Evolutionary conservation across 2,113 vertebrate genomes (phyloP).

Genomic region (Callionymus lyra): DNA sequence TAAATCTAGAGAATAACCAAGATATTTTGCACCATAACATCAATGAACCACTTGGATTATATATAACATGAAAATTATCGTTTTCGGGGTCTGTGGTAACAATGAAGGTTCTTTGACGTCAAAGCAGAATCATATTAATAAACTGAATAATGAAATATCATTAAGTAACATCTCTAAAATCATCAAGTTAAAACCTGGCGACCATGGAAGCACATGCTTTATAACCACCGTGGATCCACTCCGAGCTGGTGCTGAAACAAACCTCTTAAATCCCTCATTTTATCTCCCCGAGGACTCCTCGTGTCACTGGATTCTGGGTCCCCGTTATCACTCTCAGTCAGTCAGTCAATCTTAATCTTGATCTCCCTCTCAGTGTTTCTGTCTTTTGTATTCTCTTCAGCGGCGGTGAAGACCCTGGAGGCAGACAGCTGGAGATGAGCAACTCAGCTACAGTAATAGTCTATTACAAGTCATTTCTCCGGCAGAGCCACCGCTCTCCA

Average conservation of each 20-base stretch:
- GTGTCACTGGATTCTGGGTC: constrained; percentile 9
- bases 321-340: constrained; percentile 15
- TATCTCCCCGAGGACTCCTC: constrained; percentile 14
- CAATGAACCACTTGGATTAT: too few species aligned
- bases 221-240: too few species aligned
- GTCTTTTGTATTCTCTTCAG: constrained; percentile 21
- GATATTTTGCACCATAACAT: too few species aligned
- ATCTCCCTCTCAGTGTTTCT: neutral
- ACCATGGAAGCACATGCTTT: too few species aligned
- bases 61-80: too few species aligned
- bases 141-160: too few species aligned
- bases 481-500: constrained; percentile 16
- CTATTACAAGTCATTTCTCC: constrained; percentile 37
- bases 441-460: constrained; percentile 31
- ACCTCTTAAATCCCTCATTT: constrained; percentile 1
- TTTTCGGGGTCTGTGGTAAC: too few species aligned
- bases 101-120: too few species aligned
- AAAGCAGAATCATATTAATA: too few species aligned
- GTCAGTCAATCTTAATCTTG: constrained; percentile 27
- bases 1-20: too few species aligned
- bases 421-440: constrained; percentile 23
- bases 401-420: constrained; percentile 13
- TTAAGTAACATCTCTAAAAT: too few species aligned
- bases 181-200: too few species aligned
- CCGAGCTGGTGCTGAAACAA: constrained; percentile 3